Evolutionary conservation across 1,140 invertebrate species (phyloP).

Genomic region (Drosophila subobscura): DNA sequence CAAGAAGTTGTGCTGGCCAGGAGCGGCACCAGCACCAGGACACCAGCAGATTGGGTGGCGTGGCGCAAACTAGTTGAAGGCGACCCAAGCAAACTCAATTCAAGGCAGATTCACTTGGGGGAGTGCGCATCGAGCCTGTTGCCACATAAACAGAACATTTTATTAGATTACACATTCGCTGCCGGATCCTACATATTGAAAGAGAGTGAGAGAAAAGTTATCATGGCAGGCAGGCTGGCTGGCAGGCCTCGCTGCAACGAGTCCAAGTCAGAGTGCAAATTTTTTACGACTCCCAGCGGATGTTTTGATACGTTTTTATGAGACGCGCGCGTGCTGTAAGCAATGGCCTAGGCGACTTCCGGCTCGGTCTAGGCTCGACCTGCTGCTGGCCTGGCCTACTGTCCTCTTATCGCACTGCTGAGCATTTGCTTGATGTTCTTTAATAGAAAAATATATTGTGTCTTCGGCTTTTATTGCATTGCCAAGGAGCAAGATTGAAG

Average conservation of each 20-base stretch:
- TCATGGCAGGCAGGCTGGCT: conserved; percentile 6
- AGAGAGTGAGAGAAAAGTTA: conserved; percentile 20
- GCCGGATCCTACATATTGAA: conserved; percentile 33
- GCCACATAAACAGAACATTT: conserved; percentile 80
- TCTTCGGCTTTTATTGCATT: conserved; percentile 40
- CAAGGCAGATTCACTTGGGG: neutral
- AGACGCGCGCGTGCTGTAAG: conserved; percentile 81
- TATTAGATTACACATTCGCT: conserved; percentile 81
- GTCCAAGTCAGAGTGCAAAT: conserved; percentile 70
- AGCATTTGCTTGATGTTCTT: conserved; percentile 55
- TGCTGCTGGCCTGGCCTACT: conserved; percentile 15
- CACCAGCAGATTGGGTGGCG: neutral
- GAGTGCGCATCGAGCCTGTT: conserved; percentile 54
- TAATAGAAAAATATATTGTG: conserved; percentile 66
- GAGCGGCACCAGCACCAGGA: neutral
- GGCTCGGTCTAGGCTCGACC: conserved; percentile 32
- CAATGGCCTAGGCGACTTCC: conserved; percentile 50
- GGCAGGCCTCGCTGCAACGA: conserved; percentile 24
- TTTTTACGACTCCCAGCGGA: conserved; percentile 80
- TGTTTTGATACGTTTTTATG: conserved; percentile 82
- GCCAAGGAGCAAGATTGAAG: conserved; percentile 44
- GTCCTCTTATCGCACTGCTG: conserved; percentile 42
- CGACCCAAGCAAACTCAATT: too few relatives aligned
- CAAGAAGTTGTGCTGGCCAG: neutral
- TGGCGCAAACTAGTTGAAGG: conserved; percentile 30